Evolutionary conservation across 2,888 invertebrate genomes (phyloP), one percentile per base, ranked within the genome.

Genomic region (Hofmannophila pseudospretella): DNA sequence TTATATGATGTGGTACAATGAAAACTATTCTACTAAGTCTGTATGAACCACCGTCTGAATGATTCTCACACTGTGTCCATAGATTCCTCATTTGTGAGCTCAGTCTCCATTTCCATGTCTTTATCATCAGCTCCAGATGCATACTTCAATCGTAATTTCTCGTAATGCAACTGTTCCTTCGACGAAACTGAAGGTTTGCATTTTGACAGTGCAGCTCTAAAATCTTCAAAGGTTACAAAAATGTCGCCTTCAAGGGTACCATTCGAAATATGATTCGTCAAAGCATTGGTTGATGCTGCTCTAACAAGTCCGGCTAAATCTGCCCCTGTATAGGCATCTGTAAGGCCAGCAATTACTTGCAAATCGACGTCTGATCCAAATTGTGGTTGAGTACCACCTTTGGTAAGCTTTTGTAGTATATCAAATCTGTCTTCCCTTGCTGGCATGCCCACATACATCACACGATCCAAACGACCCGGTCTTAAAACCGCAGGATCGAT

Each of bases 401-500:
- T 97, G 0, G 97, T 97, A 1, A 97, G 87, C 23, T 97, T 95
- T 54, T 89, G 89, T 10, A 99, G 85, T 52, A 99, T 99, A 51
- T 98, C 98, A 0, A 90, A 88, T 41, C 98, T 89, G 63, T 97
- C 98, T 7, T 88, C 76, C 2, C 89, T 76, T 2, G 89, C 89
- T 0, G 99, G 99, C 62, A 99, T 88, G 1, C 96, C 97, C 1
- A 98, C 96, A 65, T 94, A 97, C 41, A 98, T 88, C 38, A 96
- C 91, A 67, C 96, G 94, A 66, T 97, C 97, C 42, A 98, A 87
- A 49, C 98, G 90, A 0, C 99, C 99, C 0, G 90, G 90, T 58
- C 97, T 88, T 42, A 99, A 76, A 25, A 99, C 93, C 0, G 99
- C 99, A 2, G 97, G 95, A 79, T 99, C 99, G 38, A 99, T 93